A percentile compares a stretch with the other conserved stretches of the same genome.
Conservation (phyloP, 2,797 vertebrate genomes). For the Tamandua tetradactyla region DNA sequence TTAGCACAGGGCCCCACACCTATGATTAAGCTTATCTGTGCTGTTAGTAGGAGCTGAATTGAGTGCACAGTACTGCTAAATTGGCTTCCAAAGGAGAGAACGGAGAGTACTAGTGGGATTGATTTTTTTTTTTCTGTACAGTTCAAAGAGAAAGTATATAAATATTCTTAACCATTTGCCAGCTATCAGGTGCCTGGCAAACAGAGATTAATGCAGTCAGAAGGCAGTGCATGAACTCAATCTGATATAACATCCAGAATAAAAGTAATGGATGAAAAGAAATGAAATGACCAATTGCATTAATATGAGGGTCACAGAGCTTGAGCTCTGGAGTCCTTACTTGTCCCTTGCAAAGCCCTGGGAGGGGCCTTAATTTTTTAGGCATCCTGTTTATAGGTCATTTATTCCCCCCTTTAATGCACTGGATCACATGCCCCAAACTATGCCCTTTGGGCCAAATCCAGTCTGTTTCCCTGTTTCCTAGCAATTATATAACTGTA, state of each 20-base stretch:
- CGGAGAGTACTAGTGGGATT: neutral
- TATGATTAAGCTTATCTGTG: constrained; percentile 39
- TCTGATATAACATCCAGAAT: neutral
- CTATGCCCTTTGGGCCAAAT: neutral
- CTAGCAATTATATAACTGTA: neutral
- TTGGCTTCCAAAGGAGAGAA: constrained; percentile 40
- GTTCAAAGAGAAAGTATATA: neutral
- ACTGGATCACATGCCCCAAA: neutral
- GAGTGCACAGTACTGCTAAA: constrained; percentile 41
- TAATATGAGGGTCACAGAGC: neutral
- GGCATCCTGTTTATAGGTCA: neutral
- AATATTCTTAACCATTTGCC: constrained; percentile 38
- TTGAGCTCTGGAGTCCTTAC: neutral
- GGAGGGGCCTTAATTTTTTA: neutral
- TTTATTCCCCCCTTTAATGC: neutral
- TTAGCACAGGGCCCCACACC: neutral
- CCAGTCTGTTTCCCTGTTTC: neutral
- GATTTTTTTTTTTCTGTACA: neutral
- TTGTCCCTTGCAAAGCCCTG: neutral
- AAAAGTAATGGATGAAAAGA: neutral
- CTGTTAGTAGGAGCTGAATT: constrained; percentile 38
- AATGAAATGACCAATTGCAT: neutral
- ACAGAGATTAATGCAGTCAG: neutral
- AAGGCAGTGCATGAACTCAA: neutral
- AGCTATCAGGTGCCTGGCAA: neutral